These are phyloP conservation scores for Saguinus imperator DNA, from an alignment of 2,113 vertebrate genomes.

Conservation along the genomic window DNA sequence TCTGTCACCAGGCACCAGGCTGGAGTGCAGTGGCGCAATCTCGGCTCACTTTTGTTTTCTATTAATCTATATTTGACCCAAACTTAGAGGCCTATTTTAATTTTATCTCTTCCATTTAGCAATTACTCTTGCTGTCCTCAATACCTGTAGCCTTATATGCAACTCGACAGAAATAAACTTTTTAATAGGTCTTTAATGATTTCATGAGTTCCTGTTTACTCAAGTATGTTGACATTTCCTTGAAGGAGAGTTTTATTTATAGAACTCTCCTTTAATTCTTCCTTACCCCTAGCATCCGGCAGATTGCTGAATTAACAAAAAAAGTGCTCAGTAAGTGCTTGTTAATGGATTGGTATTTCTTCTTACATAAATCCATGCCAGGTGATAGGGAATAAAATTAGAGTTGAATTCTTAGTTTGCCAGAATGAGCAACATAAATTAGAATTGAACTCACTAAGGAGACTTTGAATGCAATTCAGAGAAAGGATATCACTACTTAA, in stretches of 20 bases:
- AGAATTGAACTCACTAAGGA: background rate
- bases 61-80: background rate
- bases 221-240: background rate
- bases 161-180: background rate
- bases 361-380: background rate
- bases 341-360: background rate
- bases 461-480: background rate
- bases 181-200: conserved; percentile 6
- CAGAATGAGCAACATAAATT: background rate
- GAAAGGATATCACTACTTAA: background rate
- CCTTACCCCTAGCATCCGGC: background rate
- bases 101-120: conserved; percentile 12
- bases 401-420: background rate
- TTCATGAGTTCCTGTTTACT: background rate
- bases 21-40: no score
- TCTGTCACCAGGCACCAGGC: no score
- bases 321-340: conserved; percentile 18
- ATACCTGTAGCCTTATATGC: background rate
- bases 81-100: background rate
- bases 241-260: background rate
- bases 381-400: conserved; percentile 32
- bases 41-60: background rate
- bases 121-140: conserved; percentile 4
- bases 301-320: background rate
- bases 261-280: background rate